These are phyloP conservation scores for Drosophila neutralis DNA, from an alignment of 2,888 invertebrate species.

Conservation along the genomic window DNA sequence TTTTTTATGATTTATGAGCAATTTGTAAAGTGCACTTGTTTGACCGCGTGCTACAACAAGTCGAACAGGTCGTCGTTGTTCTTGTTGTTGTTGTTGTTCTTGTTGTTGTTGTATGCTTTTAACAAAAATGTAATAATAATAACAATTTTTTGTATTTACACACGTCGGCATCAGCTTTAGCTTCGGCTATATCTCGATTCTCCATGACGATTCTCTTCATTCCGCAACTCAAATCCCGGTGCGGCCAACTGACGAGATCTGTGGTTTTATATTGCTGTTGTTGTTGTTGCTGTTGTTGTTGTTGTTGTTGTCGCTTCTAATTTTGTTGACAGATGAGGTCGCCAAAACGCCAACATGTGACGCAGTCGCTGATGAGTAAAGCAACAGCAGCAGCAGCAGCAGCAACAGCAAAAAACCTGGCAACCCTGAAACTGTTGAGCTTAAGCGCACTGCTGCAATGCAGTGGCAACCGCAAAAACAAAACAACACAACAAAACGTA, in stretches of 20 bases:
- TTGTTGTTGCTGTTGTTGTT: constrained; percentile 11
- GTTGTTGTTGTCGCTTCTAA: constrained; percentile 69
- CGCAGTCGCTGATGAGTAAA: constrained; percentile 62
- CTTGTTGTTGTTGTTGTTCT: constrained; percentile 36
- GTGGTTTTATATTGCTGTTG: constrained; percentile 17
- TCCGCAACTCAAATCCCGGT: constrained; percentile 42
- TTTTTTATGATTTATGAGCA: constrained; percentile 76
- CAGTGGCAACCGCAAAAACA: constrained; percentile 40
- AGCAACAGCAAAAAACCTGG: constrained; percentile 52
- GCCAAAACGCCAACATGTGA: constrained; percentile 65
- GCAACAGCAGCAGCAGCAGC: constrained; percentile 17
- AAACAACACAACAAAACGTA: constrained; percentile 29
- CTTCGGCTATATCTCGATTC: constrained; percentile 18
- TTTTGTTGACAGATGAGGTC: constrained; percentile 79
- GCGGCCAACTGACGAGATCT: constrained; percentile 43
- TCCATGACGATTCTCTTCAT: constrained; percentile 30
- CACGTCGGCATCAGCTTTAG: constrained; percentile 26
- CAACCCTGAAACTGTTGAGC: constrained; percentile 75
- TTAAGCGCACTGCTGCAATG: constrained; percentile 69
- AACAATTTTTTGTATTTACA: constrained; percentile 63
- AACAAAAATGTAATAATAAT: constrained; percentile 63
- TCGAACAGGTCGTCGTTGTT: constrained; percentile 64
- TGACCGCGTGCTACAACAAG: constrained; percentile 79
- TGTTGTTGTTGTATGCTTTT: constrained; percentile 41
- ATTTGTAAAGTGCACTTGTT: constrained; percentile 82